Percentiles rank a stretch among this genome's conserved stretches.
phyloP scores from a whole-genome alignment of 2,113 vertebrate species.

The Phoxinus phoxinus region DNA sequence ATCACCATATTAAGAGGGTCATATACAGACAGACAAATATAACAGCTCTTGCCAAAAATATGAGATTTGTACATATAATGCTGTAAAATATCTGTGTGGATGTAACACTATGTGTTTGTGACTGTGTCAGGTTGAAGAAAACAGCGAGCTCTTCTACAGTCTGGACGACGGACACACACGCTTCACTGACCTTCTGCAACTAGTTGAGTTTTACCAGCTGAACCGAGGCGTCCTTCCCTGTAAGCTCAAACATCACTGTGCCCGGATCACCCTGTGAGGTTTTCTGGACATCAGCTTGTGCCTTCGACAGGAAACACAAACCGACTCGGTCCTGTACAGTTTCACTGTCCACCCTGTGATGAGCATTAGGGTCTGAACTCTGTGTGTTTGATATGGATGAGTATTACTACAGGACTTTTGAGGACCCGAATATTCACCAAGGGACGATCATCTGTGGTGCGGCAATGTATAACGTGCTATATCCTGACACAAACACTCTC shows the following conservation, averaged over 20 bases:
- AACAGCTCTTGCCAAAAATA: too few species aligned
- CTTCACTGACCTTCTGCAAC: constrained; percentile 95
- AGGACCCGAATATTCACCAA: constrained; percentile 26
- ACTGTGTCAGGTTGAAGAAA: constrained; percentile 85
- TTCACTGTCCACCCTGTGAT: constrained; percentile 41
- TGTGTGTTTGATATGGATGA: constrained; percentile 7
- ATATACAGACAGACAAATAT: too few species aligned
- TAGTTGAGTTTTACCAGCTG: constrained; percentile 97
- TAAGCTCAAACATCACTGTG: constrained; percentile 95
- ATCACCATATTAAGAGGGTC: too few species aligned
- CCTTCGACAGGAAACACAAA: constrained; percentile 66
- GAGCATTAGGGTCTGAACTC: constrained; percentile 32
- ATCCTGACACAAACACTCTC: constrained; percentile 35
- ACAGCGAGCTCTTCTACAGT: constrained; percentile 88
- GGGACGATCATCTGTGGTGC: constrained; percentile 40
- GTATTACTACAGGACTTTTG: not conserved
- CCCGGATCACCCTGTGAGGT: constrained; percentile 75
- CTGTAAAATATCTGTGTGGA: too few species aligned
- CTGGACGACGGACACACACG: constrained; percentile 93
- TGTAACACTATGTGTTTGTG: constrained; percentile 19
- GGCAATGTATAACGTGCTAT: constrained; percentile 45
- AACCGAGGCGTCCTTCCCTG: constrained; percentile 94
- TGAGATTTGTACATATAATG: too few species aligned
- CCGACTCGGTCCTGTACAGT: constrained; percentile 35
- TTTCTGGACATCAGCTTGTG: constrained; percentile 63